These are phyloP conservation scores for Gymnothorax javanicus DNA, from an alignment of 2,797 vertebrate species.

Conservation along the genomic window DNA sequence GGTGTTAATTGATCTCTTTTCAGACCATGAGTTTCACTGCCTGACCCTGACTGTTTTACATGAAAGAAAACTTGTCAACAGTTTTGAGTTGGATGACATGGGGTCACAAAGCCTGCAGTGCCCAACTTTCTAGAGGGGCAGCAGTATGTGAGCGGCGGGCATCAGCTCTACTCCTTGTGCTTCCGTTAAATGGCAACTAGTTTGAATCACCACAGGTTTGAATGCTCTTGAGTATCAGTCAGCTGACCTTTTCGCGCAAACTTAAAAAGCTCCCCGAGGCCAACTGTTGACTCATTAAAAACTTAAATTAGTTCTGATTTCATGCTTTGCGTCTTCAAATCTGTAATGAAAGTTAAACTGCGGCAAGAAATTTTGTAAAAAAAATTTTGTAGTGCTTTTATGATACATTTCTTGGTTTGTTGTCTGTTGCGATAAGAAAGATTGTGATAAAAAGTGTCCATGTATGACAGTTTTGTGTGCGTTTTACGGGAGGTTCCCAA, in stretches of 20 bases:
- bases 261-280: slow-evolving; percentile 16
- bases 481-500: background rate
- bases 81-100: background rate
- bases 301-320: background rate
- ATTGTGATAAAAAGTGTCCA: background rate
- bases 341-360: background rate
- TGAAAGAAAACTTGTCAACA: background rate
- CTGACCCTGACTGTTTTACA: background rate
- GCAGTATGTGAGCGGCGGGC: background rate
- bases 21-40: slow-evolving; percentile 6
- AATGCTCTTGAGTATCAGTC: slow-evolving; percentile 23
- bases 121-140: slow-evolving; percentile 20
- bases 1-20: slow-evolving; percentile 9
- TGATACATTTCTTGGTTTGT: background rate
- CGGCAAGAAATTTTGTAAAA: background rate
- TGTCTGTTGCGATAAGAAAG: background rate
- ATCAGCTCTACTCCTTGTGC: background rate
- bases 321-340: background rate
- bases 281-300: background rate
- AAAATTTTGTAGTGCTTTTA: background rate
- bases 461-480: background rate
- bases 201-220: slow-evolving; percentile 34
- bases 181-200: slow-evolving; percentile 30
- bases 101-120: background rate
- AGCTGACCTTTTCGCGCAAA: slow-evolving; percentile 36